These are phyloP conservation scores for Phymanthus crucifer DNA, from an alignment of 92 coral and sea anemone genomes.

Conservation along the genomic window DNA sequence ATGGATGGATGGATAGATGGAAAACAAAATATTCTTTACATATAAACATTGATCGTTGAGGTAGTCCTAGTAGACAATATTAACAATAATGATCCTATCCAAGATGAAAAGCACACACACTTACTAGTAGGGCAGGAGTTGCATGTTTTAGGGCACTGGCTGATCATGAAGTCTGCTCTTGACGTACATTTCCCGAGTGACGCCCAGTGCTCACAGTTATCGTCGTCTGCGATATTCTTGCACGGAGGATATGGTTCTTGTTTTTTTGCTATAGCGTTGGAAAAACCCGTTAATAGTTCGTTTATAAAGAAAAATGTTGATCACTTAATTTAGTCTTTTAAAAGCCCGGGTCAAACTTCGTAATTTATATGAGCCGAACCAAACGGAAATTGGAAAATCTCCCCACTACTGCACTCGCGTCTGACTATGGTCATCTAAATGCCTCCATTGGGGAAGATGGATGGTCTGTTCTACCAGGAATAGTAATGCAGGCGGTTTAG, in stretches of 20 bases:
- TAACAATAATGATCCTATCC: too few species aligned
- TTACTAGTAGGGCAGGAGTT: constrained; percentile 83
- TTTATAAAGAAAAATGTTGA: neutral
- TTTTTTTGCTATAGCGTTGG: constrained; percentile 23
- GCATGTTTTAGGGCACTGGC: constrained; percentile 71
- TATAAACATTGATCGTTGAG: too few species aligned
- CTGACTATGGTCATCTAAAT: too few species aligned
- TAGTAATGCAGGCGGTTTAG: neutral
- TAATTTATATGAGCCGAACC: too few species aligned
- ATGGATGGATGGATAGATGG: too few species aligned
- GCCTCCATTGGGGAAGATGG: too few species aligned
- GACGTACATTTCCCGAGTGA: constrained; percentile 64
- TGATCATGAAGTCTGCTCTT: constrained; percentile 65
- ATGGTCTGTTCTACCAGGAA: neutral
- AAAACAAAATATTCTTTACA: too few species aligned
- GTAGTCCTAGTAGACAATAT: neutral
- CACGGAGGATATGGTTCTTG: constrained; percentile 28
- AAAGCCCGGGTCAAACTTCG: too few species aligned
- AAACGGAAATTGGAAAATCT: too few species aligned
- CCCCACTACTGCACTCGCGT: too few species aligned
- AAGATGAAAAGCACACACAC: too few species aligned
- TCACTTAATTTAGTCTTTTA: too few species aligned
- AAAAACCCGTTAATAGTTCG: neutral
- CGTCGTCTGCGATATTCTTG: constrained; percentile 56
- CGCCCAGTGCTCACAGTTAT: constrained; percentile 86